Evolutionary conservation across 2,888 invertebrate species (phyloP), one percentile per base, ranked within the genome.

Genomic region (Lepidochrysops patricia): DNA sequence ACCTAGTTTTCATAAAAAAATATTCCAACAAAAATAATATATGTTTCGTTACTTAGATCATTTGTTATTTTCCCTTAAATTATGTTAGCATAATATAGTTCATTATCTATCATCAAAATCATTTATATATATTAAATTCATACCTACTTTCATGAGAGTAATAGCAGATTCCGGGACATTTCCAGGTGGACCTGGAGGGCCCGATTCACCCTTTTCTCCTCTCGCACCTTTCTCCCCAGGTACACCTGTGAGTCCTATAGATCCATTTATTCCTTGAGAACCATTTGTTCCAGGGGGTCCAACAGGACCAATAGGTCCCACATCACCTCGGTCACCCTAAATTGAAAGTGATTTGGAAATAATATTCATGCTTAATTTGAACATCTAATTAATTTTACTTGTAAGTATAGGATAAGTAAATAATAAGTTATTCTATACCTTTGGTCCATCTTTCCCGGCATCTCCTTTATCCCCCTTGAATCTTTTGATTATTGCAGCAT

Each of bases 301-400:
- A 43, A 87, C 79, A 6, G 88, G 84, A 23, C 86, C 86, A 61
- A 76, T 68, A 37, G 82, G 72, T 15, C 95, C 95, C 62, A 92
- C 83, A 4, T 94, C 93, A 56, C 97, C 97, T 59, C 90, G 90
- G 63, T 89, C 90, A 57, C 97, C 97, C 70, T 92, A 79, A 0
- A 43, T 5, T 29, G 2, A 43, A 23, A 43, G 19, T 0, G 43
- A 19, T 4, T 7, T 6, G 19, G 15, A 19, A 49, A 25, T 32
- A 34, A 34, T 34, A n/a, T 37, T 12, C 37, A 2, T 13, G 12
- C 2, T 12, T 2, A 4, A 7, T n/a, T 34, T 5, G 34, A 34
- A 12, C 34, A 34, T n/a, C 34, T n/a, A n/a, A n/a, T n/a, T n/a
- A n/a, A n/a, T n/a, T n/a, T n/a, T n/a, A n/a, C n/a, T n/a, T n/a